Base-by-base conservation (phyloP, 2,888 invertebrate genomes). In the Eledone cirrhosa region DNA sequence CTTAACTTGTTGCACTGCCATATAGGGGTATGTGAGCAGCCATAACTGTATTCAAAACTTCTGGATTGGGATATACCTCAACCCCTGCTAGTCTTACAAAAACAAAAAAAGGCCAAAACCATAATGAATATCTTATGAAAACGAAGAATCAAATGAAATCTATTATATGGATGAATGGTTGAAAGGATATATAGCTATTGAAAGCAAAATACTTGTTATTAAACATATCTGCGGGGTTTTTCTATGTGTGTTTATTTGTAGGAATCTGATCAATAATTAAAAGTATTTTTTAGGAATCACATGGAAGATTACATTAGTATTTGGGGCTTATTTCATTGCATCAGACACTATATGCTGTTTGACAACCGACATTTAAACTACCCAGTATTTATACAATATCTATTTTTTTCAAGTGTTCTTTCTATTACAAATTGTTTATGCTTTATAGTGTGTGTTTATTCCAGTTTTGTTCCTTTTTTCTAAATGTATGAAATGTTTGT, bases 1-100 rank as follows among this genome's bases (percentile, higher is more conserved):
- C 72, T 72, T 72, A 72, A 41, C 41, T 72, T 41, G 33, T 41
- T 72, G 72, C 72, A 72, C 72, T 72, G 72, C 72, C 72, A 72
- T 41, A 31, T 31, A 41, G 72, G 72, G 33, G 72, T 41, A 72
- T 31, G 41, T 72, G 41, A 41, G 72, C 72, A 72, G 72, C 33
- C 72, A 72, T 72, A 72, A 41, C 41, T 41, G n/a, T 72, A 41
- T 41, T 72, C 41, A 41, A 41, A 41, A 72, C 72, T 72, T 72
- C 72, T 33, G 31, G 41, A 41, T 72, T 72, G 31, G 41, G 31
- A 41, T 41, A 72, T n/a, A 72, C 33, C 31, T 72, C 72, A 31
- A 31, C 72, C 72, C 72, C 72, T 72, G 33, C 72, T 72, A 72
- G 72, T 72, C 72, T 72, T 31, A 72, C 22, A 33, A 41, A 33